Conservation (phyloP, 2,113 vertebrate genomes). For the Oncorhynchus gorbuscha region DNA sequence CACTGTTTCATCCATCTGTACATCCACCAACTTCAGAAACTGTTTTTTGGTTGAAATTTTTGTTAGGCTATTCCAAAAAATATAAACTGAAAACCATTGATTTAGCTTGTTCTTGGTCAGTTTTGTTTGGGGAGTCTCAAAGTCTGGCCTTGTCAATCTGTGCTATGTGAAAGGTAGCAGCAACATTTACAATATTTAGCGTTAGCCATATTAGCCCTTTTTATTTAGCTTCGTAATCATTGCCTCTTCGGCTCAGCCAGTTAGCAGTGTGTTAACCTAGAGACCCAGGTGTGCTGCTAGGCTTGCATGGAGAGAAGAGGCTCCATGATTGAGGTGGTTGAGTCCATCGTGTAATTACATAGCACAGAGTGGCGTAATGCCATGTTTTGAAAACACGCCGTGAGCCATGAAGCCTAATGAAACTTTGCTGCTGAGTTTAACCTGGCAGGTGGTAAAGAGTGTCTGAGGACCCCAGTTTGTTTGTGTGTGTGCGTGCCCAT, state of each 20-base stretch:
- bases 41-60: no score
- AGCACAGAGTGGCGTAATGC: conserved; percentile 41
- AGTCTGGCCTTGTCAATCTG: no score
- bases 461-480: background rate
- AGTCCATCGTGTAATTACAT: conserved; percentile 61
- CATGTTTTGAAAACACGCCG: conserved; percentile 55
- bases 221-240: background rate
- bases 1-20: background rate
- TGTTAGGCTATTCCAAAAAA: no score
- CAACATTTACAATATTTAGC: no score
- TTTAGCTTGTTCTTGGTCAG: no score
- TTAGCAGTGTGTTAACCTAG: conserved; percentile 25
- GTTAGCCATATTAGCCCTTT: background rate
- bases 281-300: conserved; percentile 34
- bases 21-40: background rate
- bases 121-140: no score
- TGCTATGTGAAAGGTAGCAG: no score
- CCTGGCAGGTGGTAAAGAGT: conserved; percentile 18
- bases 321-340: conserved; percentile 55
- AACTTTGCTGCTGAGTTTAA: conserved; percentile 39
- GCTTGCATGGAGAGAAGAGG: conserved; percentile 16
- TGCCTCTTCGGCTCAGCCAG: conserved; percentile 17
- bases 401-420: conserved; percentile 32
- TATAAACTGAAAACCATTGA: no score
- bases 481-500: conserved; percentile 2